Conservation (phyloP, 2,888 invertebrate species). For the Plutella xylostella region DNA sequence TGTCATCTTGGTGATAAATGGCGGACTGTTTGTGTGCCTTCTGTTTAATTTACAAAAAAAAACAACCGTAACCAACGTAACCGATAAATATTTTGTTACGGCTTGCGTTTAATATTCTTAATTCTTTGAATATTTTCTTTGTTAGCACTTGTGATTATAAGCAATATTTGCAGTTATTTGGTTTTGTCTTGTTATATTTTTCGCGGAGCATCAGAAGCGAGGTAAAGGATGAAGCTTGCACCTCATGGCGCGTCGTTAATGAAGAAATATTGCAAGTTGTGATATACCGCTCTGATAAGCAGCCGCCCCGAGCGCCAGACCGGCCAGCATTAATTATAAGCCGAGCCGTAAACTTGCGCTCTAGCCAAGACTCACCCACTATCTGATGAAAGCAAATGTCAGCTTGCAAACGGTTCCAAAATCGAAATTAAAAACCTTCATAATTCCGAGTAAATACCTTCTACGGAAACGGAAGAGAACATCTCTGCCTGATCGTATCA, state of each 20-base stretch:
- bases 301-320: constrained; percentile 34
- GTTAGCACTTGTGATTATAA: neutral
- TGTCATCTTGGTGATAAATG: constrained; percentile 64
- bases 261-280: constrained; percentile 62
- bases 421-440: neutral
- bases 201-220: constrained; percentile 17
- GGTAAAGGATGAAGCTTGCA: constrained; percentile 30
- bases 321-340: constrained; percentile 39
- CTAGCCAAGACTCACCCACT: neutral
- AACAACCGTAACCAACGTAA: too few species aligned
- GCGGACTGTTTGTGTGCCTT: constrained; percentile 29
- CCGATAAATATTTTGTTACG: constrained; percentile 17
- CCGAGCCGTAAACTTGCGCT: constrained; percentile 14
- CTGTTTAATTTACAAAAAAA: constrained; percentile 33
- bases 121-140: neutral
- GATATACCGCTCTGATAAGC: constrained; percentile 51
- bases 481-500: too few species aligned
- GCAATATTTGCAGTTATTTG: neutral
- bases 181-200: neutral
- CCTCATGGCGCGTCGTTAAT: constrained; percentile 50
- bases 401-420: constrained; percentile 1
- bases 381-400: constrained; percentile 1
- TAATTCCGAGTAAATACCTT: too few species aligned
- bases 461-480: too few species aligned
- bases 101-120: neutral